Evolutionary conservation across 2,113 vertebrate genomes (phyloP).

Genomic region (Brachirus orientalis): DNA sequence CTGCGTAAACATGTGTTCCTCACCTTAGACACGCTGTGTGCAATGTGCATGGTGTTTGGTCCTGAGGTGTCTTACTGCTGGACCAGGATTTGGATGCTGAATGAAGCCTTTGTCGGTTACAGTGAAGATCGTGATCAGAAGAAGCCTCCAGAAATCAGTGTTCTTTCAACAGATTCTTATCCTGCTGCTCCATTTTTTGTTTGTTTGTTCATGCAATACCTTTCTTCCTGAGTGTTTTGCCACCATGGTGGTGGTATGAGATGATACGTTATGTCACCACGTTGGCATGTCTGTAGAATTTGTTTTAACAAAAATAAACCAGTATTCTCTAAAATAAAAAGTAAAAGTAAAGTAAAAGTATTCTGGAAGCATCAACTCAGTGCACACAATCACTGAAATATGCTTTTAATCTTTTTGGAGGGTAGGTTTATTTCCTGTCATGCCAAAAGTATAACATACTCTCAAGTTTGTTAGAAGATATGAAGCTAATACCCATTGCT

Average conservation of each 20-base stretch:
- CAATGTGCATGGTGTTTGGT: conserved; percentile 24
- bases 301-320: neutral
- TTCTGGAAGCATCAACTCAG: no score
- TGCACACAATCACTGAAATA: no score
- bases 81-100: conserved; percentile 30
- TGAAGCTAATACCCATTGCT: no score
- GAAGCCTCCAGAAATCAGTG: conserved; percentile 29
- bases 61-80: conserved; percentile 42
- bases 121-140: conserved; percentile 14
- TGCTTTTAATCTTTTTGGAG: no score
- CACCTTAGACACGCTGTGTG: conserved; percentile 72
- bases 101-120: conserved; percentile 69
- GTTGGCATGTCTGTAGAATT: conserved; percentile 12
- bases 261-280: conserved; percentile 11
- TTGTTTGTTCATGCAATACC: conserved; percentile 32
- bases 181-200: conserved; percentile 21
- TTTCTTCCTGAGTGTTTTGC: neutral
- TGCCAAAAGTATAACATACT: no score
- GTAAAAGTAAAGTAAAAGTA: neutral
- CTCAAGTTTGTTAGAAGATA: no score
- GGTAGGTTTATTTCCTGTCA: no score
- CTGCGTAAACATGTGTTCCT: conserved; percentile 50
- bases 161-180: conserved; percentile 2
- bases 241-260: neutral
- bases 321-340: no score